Base-by-base conservation (phyloP, 2,888 invertebrate genomes). In the Charanyca ferruginea region DNA sequence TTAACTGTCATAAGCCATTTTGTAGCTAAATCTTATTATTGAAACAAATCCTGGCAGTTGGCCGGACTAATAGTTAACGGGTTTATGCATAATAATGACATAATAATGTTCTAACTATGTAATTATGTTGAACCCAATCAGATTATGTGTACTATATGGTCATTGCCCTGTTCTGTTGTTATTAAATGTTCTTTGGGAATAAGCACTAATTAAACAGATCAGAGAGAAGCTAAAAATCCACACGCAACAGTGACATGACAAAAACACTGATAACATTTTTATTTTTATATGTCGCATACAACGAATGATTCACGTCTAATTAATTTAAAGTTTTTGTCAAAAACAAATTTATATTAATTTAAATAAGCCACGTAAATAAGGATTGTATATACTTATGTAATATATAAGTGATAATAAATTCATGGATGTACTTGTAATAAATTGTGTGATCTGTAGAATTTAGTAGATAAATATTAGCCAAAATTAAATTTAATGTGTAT, bases 391-490 rank as follows among this genome's bases (percentile, higher is more conserved):
- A 88, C 74, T 77, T 87, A 84, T 87, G 84, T 89, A 87, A 83
- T 74, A 81, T 82, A 85, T 83, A 81, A 83, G 75, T 78, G 79
- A 71, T 80, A 74, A 80, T 81, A 80, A 83, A 71, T 83, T 83
- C 75, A 68, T 89, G 81, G 84, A 91, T 89, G 91, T 93, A 89
- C 84, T 87, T 87, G 88, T 91, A 87, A 89, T 88, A 84, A 88
- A 90, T 85, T 79, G 91, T 92, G 92, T 91, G 92, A 93, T 91
- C 87, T 80, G 91, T 93, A 93, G 91, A 79, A 80, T 79, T 86
- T 89, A 83, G 87, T 88, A 88, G 89, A 75, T 67, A 84, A 74
- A 82, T 83, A 79, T 84, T 90, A 89, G 91, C 81, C 84, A 83
- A 85, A 85, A 35, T 77, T 48, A 68, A 72, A 51, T 58, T 61